phyloP scores from a whole-genome alignment of 2,888 invertebrate genomes.

The Peribatodes rhomboidaria region DNA sequence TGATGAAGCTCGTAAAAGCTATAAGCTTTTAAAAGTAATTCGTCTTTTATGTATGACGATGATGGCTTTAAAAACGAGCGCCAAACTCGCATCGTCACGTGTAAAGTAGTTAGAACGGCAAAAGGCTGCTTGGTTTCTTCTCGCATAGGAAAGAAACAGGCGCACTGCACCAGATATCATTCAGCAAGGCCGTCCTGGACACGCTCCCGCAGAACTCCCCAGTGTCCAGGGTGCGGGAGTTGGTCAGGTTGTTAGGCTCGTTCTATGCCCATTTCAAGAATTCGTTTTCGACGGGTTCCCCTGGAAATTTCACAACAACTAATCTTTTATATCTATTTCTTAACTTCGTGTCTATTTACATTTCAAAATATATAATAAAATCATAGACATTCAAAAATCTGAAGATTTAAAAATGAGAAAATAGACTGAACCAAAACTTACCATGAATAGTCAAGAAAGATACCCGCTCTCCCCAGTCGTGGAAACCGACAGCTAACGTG shows the following conservation, averaged over 20 bases:
- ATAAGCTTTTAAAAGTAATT: too few relatives aligned
- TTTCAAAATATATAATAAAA: too few relatives aligned
- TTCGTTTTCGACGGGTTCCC: slow-evolving; percentile 1
- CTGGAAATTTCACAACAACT: slow-evolving; percentile 5
- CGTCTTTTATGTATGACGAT: too few relatives aligned
- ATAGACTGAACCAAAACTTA: neutral
- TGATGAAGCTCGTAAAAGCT: too few relatives aligned
- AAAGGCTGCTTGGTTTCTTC: slow-evolving; percentile 25
- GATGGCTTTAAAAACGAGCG: too few relatives aligned
- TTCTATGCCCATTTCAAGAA: slow-evolving; percentile 4
- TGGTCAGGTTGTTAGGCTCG: slow-evolving; percentile 21
- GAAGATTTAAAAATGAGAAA: too few relatives aligned
- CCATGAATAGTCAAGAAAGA: slow-evolving; percentile 22
- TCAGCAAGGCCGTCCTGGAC: neutral
- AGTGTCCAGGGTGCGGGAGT: slow-evolving; percentile 4
- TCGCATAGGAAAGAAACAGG: slow-evolving; percentile 37
- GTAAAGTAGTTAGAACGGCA: neutral
- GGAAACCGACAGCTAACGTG: slow-evolving; percentile 16
- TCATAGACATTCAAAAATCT: too few relatives aligned
- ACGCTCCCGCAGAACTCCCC: slow-evolving; percentile 27
- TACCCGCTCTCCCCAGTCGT: slow-evolving; percentile 18
- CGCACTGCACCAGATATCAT: slow-evolving; percentile 33
- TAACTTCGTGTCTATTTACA: too few relatives aligned
- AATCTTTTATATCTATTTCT: too few relatives aligned
- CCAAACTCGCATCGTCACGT: neutral